phyloP scores from a whole-genome alignment of 2,113 vertebrate species.

The Petrocephalus microphthalmus region DNA sequence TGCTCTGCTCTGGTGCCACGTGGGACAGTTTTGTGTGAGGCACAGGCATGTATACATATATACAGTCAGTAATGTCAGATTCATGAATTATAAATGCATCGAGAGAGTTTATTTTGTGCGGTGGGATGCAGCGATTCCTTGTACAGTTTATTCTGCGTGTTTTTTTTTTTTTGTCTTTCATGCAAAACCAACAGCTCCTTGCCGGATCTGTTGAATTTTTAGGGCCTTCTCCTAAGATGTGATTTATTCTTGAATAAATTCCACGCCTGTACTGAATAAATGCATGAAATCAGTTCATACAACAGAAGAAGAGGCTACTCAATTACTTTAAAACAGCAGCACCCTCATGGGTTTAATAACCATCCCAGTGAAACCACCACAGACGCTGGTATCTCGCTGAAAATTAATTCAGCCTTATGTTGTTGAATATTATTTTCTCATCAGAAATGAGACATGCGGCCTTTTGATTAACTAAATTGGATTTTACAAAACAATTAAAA shows the following conservation, averaged over 20 bases:
- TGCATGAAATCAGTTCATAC: conserved; percentile 39
- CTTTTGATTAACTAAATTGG: conserved; percentile 11
- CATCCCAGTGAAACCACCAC: conserved; percentile 31
- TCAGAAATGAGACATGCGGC: conserved; percentile 11
- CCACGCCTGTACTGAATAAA: conserved; percentile 46
- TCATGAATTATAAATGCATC: conserved; percentile 47
- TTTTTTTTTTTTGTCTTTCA: conserved; percentile 32
- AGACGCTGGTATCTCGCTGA: conserved; percentile 33
- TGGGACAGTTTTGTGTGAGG: conserved; percentile 41
- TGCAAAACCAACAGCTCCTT: conserved; percentile 36
- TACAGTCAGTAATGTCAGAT: conserved; percentile 38
- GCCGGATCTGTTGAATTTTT: conserved; percentile 41
- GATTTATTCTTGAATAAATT: conserved; percentile 43
- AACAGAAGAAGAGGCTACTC: conserved; percentile 40
- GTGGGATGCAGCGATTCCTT: conserved; percentile 31
- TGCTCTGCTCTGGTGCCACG: conserved; percentile 60
- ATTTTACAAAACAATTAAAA: conserved; percentile 14
- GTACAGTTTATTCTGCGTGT: conserved; percentile 29
- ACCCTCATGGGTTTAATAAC: conserved; percentile 36
- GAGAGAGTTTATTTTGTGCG: conserved; percentile 29
- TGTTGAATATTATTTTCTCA: conserved; percentile 19
- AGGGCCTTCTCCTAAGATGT: conserved; percentile 28
- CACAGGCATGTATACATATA: conserved; percentile 52
- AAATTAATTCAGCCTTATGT: conserved; percentile 23
- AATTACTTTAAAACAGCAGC: conserved; percentile 38